Conservation (phyloP, 2,113 vertebrate species). For the Myiozetetes cayanensis region DNA sequence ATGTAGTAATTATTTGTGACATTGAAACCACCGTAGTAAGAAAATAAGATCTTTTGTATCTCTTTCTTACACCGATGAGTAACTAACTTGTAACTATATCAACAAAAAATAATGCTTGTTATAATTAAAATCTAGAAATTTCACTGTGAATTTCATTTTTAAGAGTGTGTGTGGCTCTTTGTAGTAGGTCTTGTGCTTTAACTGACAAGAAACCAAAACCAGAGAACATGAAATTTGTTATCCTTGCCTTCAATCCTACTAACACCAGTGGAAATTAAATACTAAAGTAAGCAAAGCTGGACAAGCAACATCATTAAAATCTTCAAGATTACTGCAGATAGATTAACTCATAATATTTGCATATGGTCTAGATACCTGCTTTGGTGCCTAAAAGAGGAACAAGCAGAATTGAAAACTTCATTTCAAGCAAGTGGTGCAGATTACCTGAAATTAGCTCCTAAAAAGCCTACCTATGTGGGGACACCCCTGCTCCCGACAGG, state of each 20-base stretch:
- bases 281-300: background rate
- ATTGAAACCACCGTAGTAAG: background rate
- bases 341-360: background rate
- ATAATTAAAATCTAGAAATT: background rate
- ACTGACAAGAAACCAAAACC: background rate
- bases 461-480: background rate
- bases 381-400: background rate
- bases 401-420: background rate
- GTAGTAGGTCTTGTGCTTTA: background rate
- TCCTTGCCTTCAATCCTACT: background rate
- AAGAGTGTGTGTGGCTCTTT: fast-evolving
- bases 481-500: background rate
- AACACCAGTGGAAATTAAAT: background rate
- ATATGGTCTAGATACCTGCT: background rate
- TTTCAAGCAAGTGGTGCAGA: background rate
- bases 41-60: background rate
- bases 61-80: background rate
- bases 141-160: background rate
- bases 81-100: background rate
- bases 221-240: background rate
- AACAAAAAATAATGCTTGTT: background rate
- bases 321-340: background rate
- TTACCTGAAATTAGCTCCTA: background rate
- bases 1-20: background rate
- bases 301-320: background rate